phyloP scores from a whole-genome alignment of 1,140 invertebrate species.

The Dysdera silvatica region DNA sequence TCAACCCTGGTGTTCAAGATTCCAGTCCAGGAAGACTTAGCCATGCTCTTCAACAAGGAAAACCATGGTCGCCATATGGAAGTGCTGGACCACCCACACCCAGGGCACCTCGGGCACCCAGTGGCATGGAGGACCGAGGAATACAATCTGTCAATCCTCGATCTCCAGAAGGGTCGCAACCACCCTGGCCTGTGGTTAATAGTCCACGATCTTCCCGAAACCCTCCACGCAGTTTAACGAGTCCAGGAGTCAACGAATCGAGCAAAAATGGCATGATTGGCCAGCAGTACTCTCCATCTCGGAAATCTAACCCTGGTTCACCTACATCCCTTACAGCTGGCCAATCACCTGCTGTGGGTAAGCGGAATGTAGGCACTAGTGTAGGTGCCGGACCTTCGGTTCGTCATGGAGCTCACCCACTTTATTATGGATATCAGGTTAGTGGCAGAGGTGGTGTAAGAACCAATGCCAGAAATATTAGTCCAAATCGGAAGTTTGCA shows the following conservation, averaged over 20 bases:
- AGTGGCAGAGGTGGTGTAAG: background rate
- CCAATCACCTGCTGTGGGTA: constrained; percentile 32
- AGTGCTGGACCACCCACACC: constrained; percentile 19
- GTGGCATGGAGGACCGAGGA: constrained; percentile 6
- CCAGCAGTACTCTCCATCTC: constrained; percentile 31
- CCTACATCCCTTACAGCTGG: constrained; percentile 39
- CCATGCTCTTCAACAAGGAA: background rate
- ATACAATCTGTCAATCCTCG: background rate
- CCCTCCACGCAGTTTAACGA: constrained; percentile 26
- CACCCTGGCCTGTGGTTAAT: constrained; percentile 21
- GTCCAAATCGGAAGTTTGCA: constrained; percentile 71
- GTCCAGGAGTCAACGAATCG: constrained; percentile 13
- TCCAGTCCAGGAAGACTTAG: background rate
- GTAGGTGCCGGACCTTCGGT: constrained; percentile 11
- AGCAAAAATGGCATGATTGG: constrained; percentile 1
- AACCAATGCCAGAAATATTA: constrained; percentile 43
- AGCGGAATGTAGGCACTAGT: constrained; percentile 30
- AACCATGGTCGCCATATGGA: constrained; percentile 21
- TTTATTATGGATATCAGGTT: constrained; percentile 18
- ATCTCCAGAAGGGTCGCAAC: constrained; percentile 12
- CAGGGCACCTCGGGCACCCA: constrained; percentile 11
- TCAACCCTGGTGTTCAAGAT: constrained; percentile 58
- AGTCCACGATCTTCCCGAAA: constrained; percentile 17
- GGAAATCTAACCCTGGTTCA: constrained; percentile 35
- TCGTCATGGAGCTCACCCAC: background rate